Conservation (phyloP, 2,797 vertebrate species). For the Denticeps clupeoides region DNA sequence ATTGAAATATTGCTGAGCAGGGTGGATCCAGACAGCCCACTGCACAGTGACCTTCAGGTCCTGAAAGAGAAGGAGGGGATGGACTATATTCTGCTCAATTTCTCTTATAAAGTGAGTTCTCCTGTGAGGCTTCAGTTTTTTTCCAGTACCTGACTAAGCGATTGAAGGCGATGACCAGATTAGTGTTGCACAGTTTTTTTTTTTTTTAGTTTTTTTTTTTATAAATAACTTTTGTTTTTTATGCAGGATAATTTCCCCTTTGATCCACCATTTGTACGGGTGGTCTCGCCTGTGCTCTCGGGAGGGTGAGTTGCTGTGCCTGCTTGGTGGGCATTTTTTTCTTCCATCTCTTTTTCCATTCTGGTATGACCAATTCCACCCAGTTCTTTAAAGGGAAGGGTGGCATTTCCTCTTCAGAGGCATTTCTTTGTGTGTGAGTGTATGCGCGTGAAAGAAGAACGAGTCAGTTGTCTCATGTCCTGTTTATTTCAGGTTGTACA, state of each 20-base stretch:
- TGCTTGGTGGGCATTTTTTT: conserved; percentile 1
- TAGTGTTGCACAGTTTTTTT: background rate
- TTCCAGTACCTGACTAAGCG: no score
- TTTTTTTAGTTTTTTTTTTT: background rate
- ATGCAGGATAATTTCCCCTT: conserved; percentile 96
- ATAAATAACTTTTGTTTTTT: conserved; percentile 3
- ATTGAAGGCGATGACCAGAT: no score
- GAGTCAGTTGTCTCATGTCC: no score
- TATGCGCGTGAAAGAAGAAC: no score
- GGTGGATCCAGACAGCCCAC: conserved; percentile 93
- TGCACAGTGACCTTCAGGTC: conserved; percentile 96
- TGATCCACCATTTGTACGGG: conserved; percentile 94
- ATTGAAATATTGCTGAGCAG: no score
- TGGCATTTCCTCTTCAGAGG: no score
- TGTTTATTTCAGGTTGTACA: no score
- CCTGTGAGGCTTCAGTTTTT: background rate
- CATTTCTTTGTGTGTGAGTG: no score
- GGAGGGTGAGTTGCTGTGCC: conserved; percentile 76
- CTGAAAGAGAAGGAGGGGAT: conserved; percentile 98
- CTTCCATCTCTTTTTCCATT: background rate
- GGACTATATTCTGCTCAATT: conserved; percentile 98
- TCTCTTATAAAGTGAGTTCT: conserved; percentile 93
- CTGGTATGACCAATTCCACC: background rate
- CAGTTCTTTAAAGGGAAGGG: background rate
- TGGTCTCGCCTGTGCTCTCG: conserved; percentile 93